Evolutionary conservation across 2,113 vertebrate species (phyloP).

Genomic region (Siphamia tubifer): DNA sequence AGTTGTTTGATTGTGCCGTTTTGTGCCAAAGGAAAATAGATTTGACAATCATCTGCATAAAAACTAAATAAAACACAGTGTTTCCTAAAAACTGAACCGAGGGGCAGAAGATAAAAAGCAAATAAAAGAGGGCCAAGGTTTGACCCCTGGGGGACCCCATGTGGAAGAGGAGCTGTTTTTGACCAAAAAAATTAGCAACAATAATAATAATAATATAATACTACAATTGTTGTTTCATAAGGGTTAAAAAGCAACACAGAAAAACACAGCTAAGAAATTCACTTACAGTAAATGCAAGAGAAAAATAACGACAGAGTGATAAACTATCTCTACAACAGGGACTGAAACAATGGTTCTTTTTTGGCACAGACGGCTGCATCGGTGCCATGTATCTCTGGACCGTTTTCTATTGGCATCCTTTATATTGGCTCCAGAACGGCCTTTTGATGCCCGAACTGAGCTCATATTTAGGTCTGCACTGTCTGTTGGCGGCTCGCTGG

Average conservation of each 20-base stretch:
- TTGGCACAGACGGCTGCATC: slow-evolving; percentile 41
- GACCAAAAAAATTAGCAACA: too few relatives aligned
- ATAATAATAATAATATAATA: too few relatives aligned
- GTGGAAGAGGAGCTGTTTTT: too few relatives aligned
- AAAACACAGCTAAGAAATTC: neutral
- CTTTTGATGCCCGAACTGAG: slow-evolving; percentile 51
- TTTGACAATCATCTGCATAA: too few relatives aligned
- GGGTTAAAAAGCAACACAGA: slow-evolving; percentile 5
- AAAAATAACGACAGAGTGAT: slow-evolving; percentile 48
- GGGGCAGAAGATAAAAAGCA: too few relatives aligned
- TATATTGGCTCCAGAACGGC: slow-evolving; percentile 39
- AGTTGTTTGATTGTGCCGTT: too few relatives aligned
- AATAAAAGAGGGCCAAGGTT: too few relatives aligned
- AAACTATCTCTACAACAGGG: slow-evolving; percentile 32
- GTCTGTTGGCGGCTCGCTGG: slow-evolving; percentile 12
- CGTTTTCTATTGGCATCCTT: slow-evolving; percentile 56
- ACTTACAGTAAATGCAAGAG: slow-evolving; percentile 15
- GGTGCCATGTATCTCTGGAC: slow-evolving; percentile 46
- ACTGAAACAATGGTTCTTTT: slow-evolving; percentile 34
- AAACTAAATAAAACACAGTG: too few relatives aligned
- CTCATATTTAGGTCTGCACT: slow-evolving; percentile 41
- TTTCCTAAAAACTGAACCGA: too few relatives aligned
- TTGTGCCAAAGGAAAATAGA: too few relatives aligned
- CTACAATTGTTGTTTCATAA: too few relatives aligned
- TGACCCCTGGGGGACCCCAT: too few relatives aligned